Evolutionary conservation across 2,113 vertebrate species (phyloP).

Genomic region (Perca flavescens): DNA sequence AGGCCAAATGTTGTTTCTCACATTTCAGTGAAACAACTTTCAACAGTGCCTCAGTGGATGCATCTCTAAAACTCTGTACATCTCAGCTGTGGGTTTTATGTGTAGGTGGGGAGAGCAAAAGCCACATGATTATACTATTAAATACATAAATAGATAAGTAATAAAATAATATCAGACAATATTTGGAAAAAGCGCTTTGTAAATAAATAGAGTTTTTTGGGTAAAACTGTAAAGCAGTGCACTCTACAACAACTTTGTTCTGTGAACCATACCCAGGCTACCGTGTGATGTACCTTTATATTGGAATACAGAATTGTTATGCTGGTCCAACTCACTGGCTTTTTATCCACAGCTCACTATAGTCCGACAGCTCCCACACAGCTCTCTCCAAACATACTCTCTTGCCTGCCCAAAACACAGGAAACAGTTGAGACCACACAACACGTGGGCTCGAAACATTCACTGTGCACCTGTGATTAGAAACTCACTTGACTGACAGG

Average conservation of each 20-base stretch:
- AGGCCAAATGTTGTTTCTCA: background rate
- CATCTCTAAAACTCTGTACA: background rate
- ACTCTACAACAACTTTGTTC: background rate
- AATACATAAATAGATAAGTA: background rate
- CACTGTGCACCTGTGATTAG: background rate
- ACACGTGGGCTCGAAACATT: background rate
- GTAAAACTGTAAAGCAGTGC: background rate
- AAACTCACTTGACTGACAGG: slow-evolving; percentile 3
- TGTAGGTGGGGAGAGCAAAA: slow-evolving; percentile 10
- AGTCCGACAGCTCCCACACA: slow-evolving; percentile 33
- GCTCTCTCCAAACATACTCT: slow-evolving; percentile 22
- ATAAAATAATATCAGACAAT: background rate
- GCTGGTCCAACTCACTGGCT: slow-evolving; percentile 15
- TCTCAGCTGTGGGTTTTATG: slow-evolving; percentile 1
- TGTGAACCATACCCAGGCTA: background rate
- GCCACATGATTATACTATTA: background rate
- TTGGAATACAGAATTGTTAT: slow-evolving; percentile 17
- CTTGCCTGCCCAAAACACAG: slow-evolving; percentile 4
- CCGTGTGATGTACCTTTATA: background rate
- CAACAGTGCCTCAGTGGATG: background rate
- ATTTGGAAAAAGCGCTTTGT: background rate
- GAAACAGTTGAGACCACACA: slow-evolving; percentile 1
- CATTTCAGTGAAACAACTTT: background rate
- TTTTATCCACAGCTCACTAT: slow-evolving; percentile 23
- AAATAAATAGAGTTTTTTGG: background rate